A percentile compares a stretch with the other conserved stretches of the same genome.
Evolutionary conservation across 2,888 invertebrate genomes (phyloP).

Genomic region (Phalera bucephala): DNA sequence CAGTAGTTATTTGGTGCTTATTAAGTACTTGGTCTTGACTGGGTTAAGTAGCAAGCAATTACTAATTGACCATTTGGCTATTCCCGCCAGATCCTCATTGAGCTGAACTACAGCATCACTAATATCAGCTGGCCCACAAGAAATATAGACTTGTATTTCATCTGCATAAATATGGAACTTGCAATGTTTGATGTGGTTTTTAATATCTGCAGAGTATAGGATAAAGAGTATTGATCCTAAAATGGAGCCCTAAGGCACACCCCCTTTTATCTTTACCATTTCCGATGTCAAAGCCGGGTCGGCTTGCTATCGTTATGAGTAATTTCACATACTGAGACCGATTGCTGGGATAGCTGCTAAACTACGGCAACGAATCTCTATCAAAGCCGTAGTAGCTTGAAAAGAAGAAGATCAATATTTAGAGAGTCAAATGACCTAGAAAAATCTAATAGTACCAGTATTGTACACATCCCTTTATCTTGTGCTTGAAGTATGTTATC

Average conservation of each 20-base stretch:
- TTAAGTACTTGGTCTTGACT: no score
- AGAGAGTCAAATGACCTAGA: no score
- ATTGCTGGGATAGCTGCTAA: neutral
- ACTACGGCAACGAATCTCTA: neutral
- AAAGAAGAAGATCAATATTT: neutral
- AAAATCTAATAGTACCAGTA: no score
- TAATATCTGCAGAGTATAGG: no score
- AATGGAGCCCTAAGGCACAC: conserved; percentile 14
- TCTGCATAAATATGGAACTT: no score
- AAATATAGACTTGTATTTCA: conserved; percentile 11
- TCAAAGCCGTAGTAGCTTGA: conserved; percentile 5
- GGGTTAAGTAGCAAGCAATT: neutral
- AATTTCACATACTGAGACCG: conserved; percentile 12
- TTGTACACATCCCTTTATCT: no score
- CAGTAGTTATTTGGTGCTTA: no score
- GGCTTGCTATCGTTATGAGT: neutral
- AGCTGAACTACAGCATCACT: no score
- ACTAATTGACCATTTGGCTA: no score
- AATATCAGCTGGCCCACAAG: conserved; percentile 4
- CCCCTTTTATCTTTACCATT: neutral
- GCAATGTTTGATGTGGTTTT: no score
- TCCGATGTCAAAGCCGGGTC: neutral
- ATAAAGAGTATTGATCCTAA: conserved; percentile 14
- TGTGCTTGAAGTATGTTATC: no score
- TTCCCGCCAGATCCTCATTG: conserved; percentile 7